Percentiles rank a stretch among this genome's conserved stretches.
phyloP scores from a whole-genome alignment of 2,113 vertebrate genomes.

The rabbit (Oryctolagus cuniculus) region DNA sequence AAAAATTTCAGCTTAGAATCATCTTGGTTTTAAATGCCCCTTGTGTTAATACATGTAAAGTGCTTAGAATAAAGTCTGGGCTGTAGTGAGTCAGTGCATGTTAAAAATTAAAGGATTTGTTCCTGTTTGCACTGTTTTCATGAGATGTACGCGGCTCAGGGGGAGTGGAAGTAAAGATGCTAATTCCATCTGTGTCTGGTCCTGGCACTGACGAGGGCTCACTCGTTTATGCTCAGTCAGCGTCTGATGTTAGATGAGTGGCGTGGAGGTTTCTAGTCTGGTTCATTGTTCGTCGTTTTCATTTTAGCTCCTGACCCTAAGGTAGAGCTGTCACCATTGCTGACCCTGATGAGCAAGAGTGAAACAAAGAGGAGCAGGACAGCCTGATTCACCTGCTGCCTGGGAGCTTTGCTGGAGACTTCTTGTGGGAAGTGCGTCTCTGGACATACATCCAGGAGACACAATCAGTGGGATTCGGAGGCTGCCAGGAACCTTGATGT shows the following conservation, averaged over 20 bases:
- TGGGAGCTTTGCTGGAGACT: not conserved
- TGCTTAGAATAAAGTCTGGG: not conserved
- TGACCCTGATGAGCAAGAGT: not conserved
- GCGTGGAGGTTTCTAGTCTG: not conserved
- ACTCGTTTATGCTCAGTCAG: not conserved
- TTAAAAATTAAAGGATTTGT: slow-evolving; percentile 19
- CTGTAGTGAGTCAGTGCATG: not conserved
- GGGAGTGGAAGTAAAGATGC: not conserved
- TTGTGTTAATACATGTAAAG: not conserved
- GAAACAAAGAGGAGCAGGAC: not conserved
- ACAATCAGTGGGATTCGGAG: not conserved
- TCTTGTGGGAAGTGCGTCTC: not conserved
- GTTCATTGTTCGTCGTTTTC: not conserved
- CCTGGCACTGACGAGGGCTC: not conserved
- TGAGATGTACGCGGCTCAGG: not conserved
- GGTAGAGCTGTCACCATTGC: not conserved
- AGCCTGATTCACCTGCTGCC: not conserved
- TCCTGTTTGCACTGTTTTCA: not conserved
- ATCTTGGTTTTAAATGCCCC: not conserved
- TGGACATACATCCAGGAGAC: not conserved
- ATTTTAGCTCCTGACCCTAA: not conserved
- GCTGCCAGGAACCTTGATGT: not conserved
- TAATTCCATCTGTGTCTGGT: not conserved
- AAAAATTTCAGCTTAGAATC: slow-evolving; percentile 34
- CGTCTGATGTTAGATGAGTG: not conserved